A percentile compares a stretch with the other conserved stretches of the same genome.
These are phyloP conservation scores for Hypomecis punctinalis DNA, from an alignment of 2,888 invertebrate species.

Conservation along the genomic window DNA sequence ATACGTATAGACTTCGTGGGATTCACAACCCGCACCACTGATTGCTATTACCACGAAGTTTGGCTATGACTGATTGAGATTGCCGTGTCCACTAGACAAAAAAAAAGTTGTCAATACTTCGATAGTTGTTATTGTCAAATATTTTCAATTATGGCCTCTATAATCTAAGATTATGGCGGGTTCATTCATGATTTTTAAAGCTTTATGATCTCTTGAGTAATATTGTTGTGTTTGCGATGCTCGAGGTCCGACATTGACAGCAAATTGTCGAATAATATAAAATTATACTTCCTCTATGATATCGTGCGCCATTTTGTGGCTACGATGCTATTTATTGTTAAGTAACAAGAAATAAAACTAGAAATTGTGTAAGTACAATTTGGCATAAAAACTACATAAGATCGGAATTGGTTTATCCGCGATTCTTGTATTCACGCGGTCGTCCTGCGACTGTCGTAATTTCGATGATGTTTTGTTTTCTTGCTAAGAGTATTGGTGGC, in stretches of 20 bases:
- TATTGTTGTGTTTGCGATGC: no score
- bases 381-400: conserved; percentile 52
- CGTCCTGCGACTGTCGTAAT: conserved; percentile 46
- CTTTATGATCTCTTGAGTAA: no score
- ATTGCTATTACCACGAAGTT: no score
- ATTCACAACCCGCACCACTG: no score
- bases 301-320: conserved; percentile 84
- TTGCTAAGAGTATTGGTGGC: conserved; percentile 23
- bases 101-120: not conserved
- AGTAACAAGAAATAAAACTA: conserved; percentile 66
- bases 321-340: conserved; percentile 75
- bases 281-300: no score
- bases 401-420: conserved; percentile 52
- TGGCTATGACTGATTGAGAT: no score
- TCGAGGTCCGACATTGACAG: conserved; percentile 81
- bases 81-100: not conserved
- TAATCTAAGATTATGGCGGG: no score
- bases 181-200: conserved; percentile 81
- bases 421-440: conserved; percentile 56
- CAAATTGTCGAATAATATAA: conserved; percentile 78
- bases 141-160: conserved; percentile 76
- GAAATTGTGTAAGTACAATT: conserved; percentile 68
- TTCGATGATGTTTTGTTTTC: conserved; percentile 66
- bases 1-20: no score
- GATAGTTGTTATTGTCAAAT: conserved; percentile 30